Evolutionary conservation across 2,888 invertebrate species (phyloP), one percentile per base, ranked within the genome.

Genomic region (Halocaridina rubra): DNA sequence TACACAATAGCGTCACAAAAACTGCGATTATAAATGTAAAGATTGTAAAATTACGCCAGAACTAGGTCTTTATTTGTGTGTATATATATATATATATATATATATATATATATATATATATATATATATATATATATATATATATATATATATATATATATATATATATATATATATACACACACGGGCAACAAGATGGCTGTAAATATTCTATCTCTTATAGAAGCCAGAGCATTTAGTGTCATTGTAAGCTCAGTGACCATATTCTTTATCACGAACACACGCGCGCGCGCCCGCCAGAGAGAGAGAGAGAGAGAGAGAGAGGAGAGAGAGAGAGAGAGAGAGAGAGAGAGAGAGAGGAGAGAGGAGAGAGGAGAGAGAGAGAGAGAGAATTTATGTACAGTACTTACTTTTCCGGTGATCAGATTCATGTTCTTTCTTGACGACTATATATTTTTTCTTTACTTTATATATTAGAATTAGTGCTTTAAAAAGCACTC

Each of bases 101-200:
- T 72, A 72, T 30, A 32, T 72, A 32, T 72, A 32, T 72, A 4
- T 72, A 72, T 72, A 30, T 72, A 72, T 72, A 72, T 72, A 72
- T 72, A 72, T 39, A 72, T 30, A 72, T 32, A 72, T 72, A 72
- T 72, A 72, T 32, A 72, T 72, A 72, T 72, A 72, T 72, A 30
- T 30, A 72, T 72, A 30, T 72, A 72, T 72, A 72, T 72, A 72
- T 72, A 30, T 72, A 4, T 72, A 72, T 30, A 72, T 72, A 72
- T 72, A 72, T 72, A 72, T 72, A 72, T 72, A 72, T 72, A 72
- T 72, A 72, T 72, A 72, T 72, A 72, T 72, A 32, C 19, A 32
- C 19, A 72, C 19, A 29, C 33, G 24, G 19, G 5, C 10, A 67
- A n/a, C 67, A 7, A 24, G 13, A n/a, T n/a, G n/a, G n/a, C n/a